phyloP scores from a whole-genome alignment of 2,888 invertebrate species.

The Cheilosia scutellata region DNA sequence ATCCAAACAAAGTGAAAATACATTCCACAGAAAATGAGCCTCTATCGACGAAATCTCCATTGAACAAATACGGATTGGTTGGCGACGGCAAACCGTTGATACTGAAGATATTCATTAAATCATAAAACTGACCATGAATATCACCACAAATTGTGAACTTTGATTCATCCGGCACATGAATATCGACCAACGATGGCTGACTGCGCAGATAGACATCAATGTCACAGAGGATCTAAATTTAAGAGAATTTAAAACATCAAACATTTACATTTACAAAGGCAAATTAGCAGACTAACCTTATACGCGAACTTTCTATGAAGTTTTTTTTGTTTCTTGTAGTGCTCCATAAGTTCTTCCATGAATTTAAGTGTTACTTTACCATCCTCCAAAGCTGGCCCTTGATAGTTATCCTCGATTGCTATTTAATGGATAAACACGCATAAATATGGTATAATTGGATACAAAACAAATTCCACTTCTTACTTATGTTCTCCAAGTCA shows the following conservation, averaged over 20 bases:
- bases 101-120: constrained; percentile 98
- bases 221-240: constrained; percentile 93
- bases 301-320: constrained; percentile 98
- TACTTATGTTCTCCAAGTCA: constrained; percentile 96
- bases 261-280: not conserved
- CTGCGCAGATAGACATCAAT: constrained; percentile 93
- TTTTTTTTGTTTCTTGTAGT: constrained; percentile 95
- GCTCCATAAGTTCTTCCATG: constrained; percentile 94
- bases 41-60: constrained; percentile 99
- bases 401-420: constrained; percentile 98
- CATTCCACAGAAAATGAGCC: constrained; percentile 99
- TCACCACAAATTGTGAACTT: constrained; percentile 99
- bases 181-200: constrained; percentile 95
- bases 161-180: constrained; percentile 92
- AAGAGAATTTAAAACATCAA: not conserved
- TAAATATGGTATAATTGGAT: not conserved
- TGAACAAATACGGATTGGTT: constrained; percentile 98
- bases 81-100: constrained; percentile 97
- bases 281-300: constrained; percentile 87
- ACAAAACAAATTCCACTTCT: constrained; percentile 25
- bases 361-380: constrained; percentile 95
- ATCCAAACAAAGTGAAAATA: constrained; percentile 98
- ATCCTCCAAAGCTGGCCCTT: constrained; percentile 94
- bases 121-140: constrained; percentile 99
- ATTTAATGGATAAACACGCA: constrained; percentile 72